Evolutionary conservation across 2,888 invertebrate species (phyloP), one percentile per base, ranked within the genome.

Genomic region (Polietes domitor): DNA sequence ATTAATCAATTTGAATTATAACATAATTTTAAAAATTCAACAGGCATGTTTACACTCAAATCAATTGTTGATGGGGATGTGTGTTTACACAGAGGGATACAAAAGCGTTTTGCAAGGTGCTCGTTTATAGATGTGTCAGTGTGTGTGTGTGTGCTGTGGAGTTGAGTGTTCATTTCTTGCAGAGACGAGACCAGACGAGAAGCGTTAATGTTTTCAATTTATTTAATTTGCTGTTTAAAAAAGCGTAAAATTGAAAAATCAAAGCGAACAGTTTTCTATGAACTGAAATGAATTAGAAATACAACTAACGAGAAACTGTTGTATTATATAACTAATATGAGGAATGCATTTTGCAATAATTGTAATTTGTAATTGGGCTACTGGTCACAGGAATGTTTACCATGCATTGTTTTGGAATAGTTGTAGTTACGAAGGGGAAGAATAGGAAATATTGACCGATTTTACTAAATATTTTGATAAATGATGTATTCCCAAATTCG

Each of bases 211-310:
- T 19, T 72, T 76, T 41, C 53, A 68, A 77, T 79, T 77, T 73
- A 68, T 83, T 83, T 73, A 68, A 76, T 73, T 68, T 68, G 28
- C 26, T 73, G 72, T 77, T 76, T 50, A 43, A 79, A 82, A 82
- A 58, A 82, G 43, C 63, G 63, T 75, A 65, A 76, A 79, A 79
- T 47, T 26, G 37, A 63, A 83, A 75, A 63, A 58, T 24, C 58
- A 58, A 58, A 26, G 9, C 53, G 53, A 19, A 55, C 21, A 21
- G 53, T 12, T 47, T 15, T n/a, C 15, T n/a, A 47, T 47, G 2
- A 47, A 47, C 12, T 47, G n/a, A 47, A n/a, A n/a, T 1, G 47
- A 47, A n/a, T 37, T 37, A 37, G 12, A 37, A 37, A 7, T 10
- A 37, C 10, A 47, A 47, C 15, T 32, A 32, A 32, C 9, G 32